These are phyloP conservation scores for Pollachius pollachius DNA, from an alignment of 2,113 vertebrate species.

Conservation along the genomic window DNA sequence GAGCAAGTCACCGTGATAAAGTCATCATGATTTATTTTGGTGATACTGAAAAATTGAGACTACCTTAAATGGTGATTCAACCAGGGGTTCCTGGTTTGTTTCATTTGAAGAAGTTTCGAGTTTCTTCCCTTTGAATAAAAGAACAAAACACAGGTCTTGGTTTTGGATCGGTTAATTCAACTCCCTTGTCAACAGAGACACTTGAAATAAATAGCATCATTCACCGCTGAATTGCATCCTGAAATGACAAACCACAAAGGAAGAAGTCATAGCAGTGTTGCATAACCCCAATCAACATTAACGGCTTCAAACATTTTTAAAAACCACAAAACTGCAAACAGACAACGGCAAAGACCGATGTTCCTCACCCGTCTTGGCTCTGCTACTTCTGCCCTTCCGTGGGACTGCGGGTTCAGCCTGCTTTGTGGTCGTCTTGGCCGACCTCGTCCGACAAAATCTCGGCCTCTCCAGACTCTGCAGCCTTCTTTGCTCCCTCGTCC, in stretches of 20 bases:
- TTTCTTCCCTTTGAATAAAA: slow-evolving; percentile 79
- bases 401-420: slow-evolving; percentile 77
- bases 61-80: slow-evolving; percentile 90
- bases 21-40: too few relatives aligned
- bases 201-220: too few relatives aligned
- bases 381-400: slow-evolving; percentile 85
- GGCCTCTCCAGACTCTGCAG: slow-evolving; percentile 72
- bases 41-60: neutral
- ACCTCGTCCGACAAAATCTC: slow-evolving; percentile 74
- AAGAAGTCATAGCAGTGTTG: too few relatives aligned
- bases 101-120: slow-evolving; percentile 78
- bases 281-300: too few relatives aligned
- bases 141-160: neutral
- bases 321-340: neutral
- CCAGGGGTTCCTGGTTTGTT: slow-evolving; percentile 73
- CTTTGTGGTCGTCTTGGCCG: slow-evolving; percentile 75
- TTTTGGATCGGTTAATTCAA: neutral
- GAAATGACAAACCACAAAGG: too few relatives aligned
- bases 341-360: neutral
- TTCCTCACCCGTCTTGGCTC: slow-evolving; percentile 84
- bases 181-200: neutral
- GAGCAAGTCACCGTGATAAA: too few relatives aligned
- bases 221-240: too few relatives aligned
- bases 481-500: slow-evolving; percentile 67
- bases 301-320: neutral